Percentiles rank a stretch among this genome's conserved stretches.
Evolutionary conservation across 30 jellyfish, hydroid and myxozoan species (phyloP).

Genomic region (Hydra vulgaris): DNA sequence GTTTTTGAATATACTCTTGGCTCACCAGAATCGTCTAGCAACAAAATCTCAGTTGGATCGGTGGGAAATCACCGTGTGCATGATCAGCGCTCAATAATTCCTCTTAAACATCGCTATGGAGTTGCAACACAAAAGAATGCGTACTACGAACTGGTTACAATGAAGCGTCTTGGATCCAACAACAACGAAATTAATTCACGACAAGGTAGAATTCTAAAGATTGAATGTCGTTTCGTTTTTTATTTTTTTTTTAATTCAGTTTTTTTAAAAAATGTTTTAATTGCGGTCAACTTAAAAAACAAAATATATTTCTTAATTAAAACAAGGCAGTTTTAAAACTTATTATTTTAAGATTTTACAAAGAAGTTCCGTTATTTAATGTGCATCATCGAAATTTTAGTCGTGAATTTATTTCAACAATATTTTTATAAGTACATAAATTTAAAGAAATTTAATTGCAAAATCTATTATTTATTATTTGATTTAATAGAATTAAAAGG

Average conservation of each 20-base stretch:
- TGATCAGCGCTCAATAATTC: slow-evolving; percentile 25
- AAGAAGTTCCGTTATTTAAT: no score
- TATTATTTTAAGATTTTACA: no score
- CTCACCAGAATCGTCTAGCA: slow-evolving; percentile 14
- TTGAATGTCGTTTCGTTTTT: background rate
- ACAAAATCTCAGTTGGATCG: slow-evolving; percentile 31
- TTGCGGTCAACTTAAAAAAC: background rate
- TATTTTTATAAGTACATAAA: no score
- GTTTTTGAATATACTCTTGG: slow-evolving; percentile 54
- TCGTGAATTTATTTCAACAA: no score
- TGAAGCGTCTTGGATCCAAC: slow-evolving; percentile 9
- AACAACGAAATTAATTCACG: slow-evolving; percentile 1
- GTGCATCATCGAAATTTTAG: no score
- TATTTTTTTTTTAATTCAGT: no score
- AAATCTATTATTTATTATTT: no score
- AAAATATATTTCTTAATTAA: no score
- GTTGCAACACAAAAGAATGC: slow-evolving; percentile 6
- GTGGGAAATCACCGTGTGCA: slow-evolving; percentile 39
- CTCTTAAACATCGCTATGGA: slow-evolving; percentile 4
- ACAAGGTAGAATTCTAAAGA: background rate
- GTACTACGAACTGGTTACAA: slow-evolving; percentile 6
- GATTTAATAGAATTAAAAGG: no score
- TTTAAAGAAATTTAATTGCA: no score
- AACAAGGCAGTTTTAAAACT: no score
- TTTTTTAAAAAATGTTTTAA: background rate